phyloP scores from a whole-genome alignment of 2,113 vertebrate genomes.

The Sturnus vulgaris region DNA sequence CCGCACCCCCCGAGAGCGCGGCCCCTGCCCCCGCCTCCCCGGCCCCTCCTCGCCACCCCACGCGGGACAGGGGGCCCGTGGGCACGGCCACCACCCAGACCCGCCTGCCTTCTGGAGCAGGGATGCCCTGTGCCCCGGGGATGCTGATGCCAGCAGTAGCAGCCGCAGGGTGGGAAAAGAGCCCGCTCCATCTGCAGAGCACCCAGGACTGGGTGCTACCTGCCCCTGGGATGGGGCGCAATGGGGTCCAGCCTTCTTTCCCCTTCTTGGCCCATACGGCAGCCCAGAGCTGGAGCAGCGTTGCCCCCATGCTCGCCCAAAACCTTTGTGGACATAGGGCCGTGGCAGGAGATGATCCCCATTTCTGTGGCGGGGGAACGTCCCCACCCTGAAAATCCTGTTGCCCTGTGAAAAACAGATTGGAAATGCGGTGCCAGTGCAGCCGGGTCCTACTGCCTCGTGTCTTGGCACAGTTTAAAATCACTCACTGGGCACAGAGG shows the following conservation, averaged over 20 bases:
- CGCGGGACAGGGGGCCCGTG: not conserved
- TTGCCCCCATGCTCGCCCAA: not conserved
- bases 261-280: too few species aligned
- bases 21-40: not conserved
- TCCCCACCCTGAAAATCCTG: not conserved
- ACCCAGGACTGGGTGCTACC: not conserved
- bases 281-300: not conserved
- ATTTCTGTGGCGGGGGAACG: rapidly evolving
- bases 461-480: not conserved
- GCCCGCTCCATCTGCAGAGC: not conserved
- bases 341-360: not conserved
- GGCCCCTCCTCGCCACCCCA: not conserved
- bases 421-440: rapidly evolving
- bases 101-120: not conserved
- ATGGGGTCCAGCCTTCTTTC: not conserved
- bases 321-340: rapidly evolving
- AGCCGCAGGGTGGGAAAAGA: not conserved
- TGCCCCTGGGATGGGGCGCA: rapidly evolving
- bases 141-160: not conserved
- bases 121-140: not conserved
- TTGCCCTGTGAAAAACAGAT: not conserved
- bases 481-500: rapidly evolving
- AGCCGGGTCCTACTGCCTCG: not conserved
- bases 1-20: not conserved
- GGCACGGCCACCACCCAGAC: not conserved